Percentiles rank a stretch among this genome's conserved stretches.
Evolutionary conservation across 1,140 invertebrate genomes (phyloP).

Genomic region (Solenopsis invicta): DNA sequence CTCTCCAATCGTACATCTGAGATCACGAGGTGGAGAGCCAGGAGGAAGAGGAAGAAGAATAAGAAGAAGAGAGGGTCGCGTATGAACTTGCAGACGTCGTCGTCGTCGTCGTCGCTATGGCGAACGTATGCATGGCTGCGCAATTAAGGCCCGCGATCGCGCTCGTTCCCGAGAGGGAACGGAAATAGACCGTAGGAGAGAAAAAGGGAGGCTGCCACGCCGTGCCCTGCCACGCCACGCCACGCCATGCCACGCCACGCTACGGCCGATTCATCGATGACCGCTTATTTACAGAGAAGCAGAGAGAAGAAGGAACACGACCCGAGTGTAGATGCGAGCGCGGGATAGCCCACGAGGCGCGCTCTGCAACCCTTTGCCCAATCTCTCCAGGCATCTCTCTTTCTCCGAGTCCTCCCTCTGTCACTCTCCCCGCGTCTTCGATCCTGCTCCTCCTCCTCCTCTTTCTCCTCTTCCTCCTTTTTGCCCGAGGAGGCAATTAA

Average conservation of each 20-base stretch:
- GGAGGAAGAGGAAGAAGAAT: constrained; percentile 33
- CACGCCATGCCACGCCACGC: constrained; percentile 36
- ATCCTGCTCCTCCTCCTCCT: constrained; percentile 40
- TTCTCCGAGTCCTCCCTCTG: neutral
- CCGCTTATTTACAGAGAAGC: constrained; percentile 82
- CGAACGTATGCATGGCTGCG: constrained; percentile 69
- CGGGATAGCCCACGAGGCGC: constrained; percentile 77
- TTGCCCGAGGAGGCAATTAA: constrained; percentile 81
- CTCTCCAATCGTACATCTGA: constrained; percentile 35
- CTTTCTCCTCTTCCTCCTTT: constrained; percentile 26
- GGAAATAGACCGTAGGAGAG: constrained; percentile 52
- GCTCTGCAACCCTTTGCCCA: constrained; percentile 75
- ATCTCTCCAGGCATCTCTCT: constrained; percentile 71
- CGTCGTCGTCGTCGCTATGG: constrained; percentile 38
- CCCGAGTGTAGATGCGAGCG: constrained; percentile 75
- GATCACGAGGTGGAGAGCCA: constrained; percentile 23
- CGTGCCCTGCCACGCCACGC: constrained; percentile 41
- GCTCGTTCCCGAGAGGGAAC: constrained; percentile 25
- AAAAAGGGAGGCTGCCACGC: constrained; percentile 11
- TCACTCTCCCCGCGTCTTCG: constrained; percentile 44
- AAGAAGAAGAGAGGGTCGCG: constrained; percentile 43
- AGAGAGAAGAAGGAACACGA: constrained; percentile 74
- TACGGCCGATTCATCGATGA: constrained; percentile 80
- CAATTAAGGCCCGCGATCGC: constrained; percentile 69
- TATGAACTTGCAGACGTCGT: constrained; percentile 42